These are phyloP conservation scores for Marmota flaviventris DNA, from an alignment of 2,113 vertebrate genomes.

Conservation along the genomic window DNA sequence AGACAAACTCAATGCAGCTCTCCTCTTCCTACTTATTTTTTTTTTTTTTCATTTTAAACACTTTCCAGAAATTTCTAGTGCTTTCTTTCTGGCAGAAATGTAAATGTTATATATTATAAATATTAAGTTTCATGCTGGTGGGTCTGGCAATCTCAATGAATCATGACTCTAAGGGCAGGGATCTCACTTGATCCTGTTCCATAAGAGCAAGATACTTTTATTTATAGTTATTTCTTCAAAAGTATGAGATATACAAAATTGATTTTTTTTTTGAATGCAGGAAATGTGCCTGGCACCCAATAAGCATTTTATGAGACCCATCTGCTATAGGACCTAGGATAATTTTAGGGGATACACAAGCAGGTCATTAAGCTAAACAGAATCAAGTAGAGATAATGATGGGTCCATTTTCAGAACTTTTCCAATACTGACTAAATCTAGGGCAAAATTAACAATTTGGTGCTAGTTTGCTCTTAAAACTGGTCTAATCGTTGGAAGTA, in stretches of 20 bases:
- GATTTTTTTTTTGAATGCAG: not conserved
- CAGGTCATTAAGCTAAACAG: not conserved
- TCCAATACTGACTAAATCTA: not conserved
- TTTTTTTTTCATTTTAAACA: slow-evolving; percentile 67
- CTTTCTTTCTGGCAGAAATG: slow-evolving; percentile 6
- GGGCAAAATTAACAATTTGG: not conserved
- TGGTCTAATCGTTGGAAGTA: not conserved
- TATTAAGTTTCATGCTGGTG: not conserved
- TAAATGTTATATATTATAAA: not conserved
- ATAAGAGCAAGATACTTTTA: not conserved
- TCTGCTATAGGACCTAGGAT: not conserved
- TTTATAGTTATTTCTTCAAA: not conserved
- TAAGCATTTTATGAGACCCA: not conserved
- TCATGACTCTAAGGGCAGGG: not conserved
- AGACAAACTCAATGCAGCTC: slow-evolving; percentile 65
- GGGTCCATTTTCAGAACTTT: not conserved
- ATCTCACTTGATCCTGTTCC: not conserved
- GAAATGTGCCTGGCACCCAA: not conserved
- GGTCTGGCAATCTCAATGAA: not conserved
- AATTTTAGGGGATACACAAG: not conserved
- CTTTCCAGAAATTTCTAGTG: slow-evolving; percentile 48
- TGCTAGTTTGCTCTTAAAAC: not conserved
- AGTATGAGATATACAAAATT: not conserved
- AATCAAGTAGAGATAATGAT: not conserved
- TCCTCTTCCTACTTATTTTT: not conserved